Conservation (phyloP, 2,113 vertebrate species). For the Lichenostomus cassidix region DNA sequence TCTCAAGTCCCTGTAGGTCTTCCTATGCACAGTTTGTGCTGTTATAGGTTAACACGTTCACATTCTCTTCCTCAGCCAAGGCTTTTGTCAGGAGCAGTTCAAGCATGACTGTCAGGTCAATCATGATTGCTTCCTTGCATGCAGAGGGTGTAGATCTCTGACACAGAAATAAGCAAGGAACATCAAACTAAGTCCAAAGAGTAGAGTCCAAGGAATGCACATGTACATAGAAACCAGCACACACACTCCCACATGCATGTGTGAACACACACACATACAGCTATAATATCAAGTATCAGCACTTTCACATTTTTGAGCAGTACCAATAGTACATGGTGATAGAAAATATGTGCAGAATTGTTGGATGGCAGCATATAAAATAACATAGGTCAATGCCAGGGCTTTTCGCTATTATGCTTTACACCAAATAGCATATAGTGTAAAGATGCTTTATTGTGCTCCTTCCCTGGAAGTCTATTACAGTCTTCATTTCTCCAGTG, state of each 20-base stretch:
- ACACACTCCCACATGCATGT: fast-evolving
- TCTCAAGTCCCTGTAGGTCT: neutral
- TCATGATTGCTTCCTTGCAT: neutral
- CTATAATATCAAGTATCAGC: neutral
- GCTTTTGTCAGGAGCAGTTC: neutral
- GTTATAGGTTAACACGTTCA: neutral
- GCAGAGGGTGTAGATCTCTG: neutral
- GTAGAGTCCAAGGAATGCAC: neutral
- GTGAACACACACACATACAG: fast-evolving
- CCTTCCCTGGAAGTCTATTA: neutral
- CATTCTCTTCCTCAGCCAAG: neutral
- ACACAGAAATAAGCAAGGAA: neutral
- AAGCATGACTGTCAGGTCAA: neutral
- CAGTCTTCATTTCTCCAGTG: neutral
- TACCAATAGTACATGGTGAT: neutral
- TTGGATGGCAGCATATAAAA: neutral
- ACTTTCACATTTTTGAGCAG: neutral
- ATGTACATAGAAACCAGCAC: too few relatives aligned
- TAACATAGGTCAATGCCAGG: neutral
- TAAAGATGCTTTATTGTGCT: neutral
- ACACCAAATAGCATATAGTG: neutral
- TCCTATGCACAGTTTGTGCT: neutral
- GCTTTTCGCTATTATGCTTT: neutral
- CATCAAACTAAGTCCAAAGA: neutral
- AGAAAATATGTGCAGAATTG: neutral